Evolutionary conservation across 2,888 invertebrate species (phyloP).

Genomic region (Oxytorus armatus): DNA sequence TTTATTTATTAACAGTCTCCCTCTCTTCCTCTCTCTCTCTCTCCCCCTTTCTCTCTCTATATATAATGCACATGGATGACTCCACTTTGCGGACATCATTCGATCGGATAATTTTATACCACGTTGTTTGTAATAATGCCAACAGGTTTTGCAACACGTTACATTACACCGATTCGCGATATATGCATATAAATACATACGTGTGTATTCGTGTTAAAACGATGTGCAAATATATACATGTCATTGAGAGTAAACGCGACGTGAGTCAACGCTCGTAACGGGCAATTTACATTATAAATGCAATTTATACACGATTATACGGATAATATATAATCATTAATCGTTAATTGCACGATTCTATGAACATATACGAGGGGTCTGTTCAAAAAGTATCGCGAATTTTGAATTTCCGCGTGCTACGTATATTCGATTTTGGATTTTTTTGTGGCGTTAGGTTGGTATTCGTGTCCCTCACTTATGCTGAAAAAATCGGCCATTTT

Average conservation of each 20-base stretch:
- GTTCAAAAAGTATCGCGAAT: too few relatives aligned
- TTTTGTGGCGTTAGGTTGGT: too few relatives aligned
- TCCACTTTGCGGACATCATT: constrained; percentile 21
- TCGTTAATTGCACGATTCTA: constrained; percentile 37
- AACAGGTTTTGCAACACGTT: constrained; percentile 51
- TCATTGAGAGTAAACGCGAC: constrained; percentile 31
- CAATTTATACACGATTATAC: constrained; percentile 32
- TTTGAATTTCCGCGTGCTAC: too few relatives aligned
- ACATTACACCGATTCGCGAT: constrained; percentile 19
- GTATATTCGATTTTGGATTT: too few relatives aligned
- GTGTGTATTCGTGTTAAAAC: neutral
- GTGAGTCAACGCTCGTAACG: constrained; percentile 40
- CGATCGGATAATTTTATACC: constrained; percentile 58
- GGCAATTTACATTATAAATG: constrained; percentile 47
- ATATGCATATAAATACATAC: neutral
- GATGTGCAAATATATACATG: neutral
- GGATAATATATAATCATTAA: constrained; percentile 22
- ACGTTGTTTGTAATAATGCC: constrained; percentile 60
- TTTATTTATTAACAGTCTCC: too few relatives aligned
- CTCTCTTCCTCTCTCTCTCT: too few relatives aligned
- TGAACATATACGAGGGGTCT: neutral
- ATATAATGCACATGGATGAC: constrained; percentile 1
- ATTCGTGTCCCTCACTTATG: too few relatives aligned
- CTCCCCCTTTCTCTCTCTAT: neutral
- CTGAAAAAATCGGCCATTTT: too few relatives aligned